Evolutionary conservation across 2,888 invertebrate species (phyloP).

Genomic region (Eurytoma californica): DNA sequence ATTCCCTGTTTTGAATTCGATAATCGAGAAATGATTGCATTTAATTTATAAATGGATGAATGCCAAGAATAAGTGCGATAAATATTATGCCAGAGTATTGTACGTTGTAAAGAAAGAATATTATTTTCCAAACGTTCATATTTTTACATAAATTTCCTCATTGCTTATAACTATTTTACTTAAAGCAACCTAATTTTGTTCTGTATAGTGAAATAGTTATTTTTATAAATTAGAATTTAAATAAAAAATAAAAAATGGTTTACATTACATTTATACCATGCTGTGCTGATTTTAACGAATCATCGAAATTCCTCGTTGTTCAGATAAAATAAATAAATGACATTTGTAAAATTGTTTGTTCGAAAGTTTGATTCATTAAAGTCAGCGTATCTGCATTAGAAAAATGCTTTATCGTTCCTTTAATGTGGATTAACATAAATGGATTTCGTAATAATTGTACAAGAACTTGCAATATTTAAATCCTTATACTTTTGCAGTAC

Average conservation of each 20-base stretch:
- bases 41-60: slow-evolving; percentile 53
- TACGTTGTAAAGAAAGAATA: slow-evolving; percentile 52
- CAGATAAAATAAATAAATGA: slow-evolving; percentile 11
- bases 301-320: slow-evolving; percentile 6
- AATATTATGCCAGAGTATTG: slow-evolving; percentile 39
- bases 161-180: slow-evolving; percentile 51
- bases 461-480: not conserved
- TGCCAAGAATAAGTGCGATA: slow-evolving; percentile 46
- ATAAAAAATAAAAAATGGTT: slow-evolving; percentile 40
- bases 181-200: slow-evolving; percentile 52
- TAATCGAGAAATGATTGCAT: slow-evolving; percentile 52
- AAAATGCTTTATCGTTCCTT: slow-evolving; percentile 45
- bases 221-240: slow-evolving; percentile 55
- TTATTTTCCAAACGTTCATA: slow-evolving; percentile 52
- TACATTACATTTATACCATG: slow-evolving; percentile 37
- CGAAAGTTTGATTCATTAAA: slow-evolving; percentile 36
- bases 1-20: slow-evolving; percentile 50
- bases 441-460: slow-evolving; percentile 15
- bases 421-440: slow-evolving; percentile 20
- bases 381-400: slow-evolving; percentile 43
- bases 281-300: slow-evolving; percentile 50
- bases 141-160: slow-evolving; percentile 55
- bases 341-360: slow-evolving; percentile 2
- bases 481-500: slow-evolving; percentile 35
- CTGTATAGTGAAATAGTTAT: slow-evolving; percentile 56